phyloP scores from a whole-genome alignment of 2,888 invertebrate genomes.

The Monoplex corrugatus region DNA sequence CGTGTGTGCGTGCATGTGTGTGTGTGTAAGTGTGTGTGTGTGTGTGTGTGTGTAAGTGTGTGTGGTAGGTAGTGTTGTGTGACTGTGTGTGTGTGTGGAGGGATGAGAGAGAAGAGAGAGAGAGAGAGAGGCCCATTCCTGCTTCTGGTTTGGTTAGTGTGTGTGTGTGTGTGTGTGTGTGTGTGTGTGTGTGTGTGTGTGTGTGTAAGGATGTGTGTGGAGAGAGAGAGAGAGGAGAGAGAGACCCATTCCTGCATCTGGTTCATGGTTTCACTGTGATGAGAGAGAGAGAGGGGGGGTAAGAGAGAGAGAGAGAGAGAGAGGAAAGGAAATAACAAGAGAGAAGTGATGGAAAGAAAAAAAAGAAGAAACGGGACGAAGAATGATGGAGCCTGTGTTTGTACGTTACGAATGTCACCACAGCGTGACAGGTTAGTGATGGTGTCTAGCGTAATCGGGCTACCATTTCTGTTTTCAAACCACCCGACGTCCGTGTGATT shows the following conservation, averaged over 20 bases:
- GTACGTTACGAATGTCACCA: no score
- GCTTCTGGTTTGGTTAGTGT: not conserved
- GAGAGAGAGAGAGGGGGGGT: no score
- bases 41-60: not conserved
- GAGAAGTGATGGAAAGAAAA: no score
- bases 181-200: not conserved
- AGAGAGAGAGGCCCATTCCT: not conserved
- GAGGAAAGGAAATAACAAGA: not conserved
- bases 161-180: not conserved
- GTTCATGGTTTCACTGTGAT: no score
- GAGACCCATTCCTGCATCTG: no score
- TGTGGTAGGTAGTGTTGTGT: no score
- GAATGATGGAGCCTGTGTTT: no score
- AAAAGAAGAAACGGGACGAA: not conserved
- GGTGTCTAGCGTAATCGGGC: no score
- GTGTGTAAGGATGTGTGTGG: no score
- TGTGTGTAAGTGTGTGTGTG: constrained; percentile 19
- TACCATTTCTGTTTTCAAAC: no score
- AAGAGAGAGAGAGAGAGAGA: not conserved
- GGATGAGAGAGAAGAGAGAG: not conserved
- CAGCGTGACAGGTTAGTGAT: no score
- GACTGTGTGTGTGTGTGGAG: not conserved
- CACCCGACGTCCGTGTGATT: no score
- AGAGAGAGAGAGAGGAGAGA: not conserved
- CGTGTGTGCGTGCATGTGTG: not conserved